Percentiles rank a stretch among this genome's conserved stretches.
These are phyloP conservation scores for Gymnopithys bicolor DNA, from an alignment of 2,797 vertebrate genomes.

Conservation along the genomic window DNA sequence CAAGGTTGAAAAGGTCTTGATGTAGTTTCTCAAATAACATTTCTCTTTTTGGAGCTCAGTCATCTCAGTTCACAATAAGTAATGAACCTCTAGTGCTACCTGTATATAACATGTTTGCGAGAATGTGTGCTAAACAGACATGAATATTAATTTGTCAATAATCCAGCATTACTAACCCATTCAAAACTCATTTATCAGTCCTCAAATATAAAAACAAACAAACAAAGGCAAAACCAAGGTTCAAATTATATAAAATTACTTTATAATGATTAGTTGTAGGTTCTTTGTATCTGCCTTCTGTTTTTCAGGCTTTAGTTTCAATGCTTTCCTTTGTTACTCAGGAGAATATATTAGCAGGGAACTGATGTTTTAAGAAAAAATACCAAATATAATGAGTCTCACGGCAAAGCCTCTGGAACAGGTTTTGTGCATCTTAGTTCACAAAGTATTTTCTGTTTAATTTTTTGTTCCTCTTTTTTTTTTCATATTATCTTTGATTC, in stretches of 20 bases:
- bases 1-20: neutral
- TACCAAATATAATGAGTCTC: neutral
- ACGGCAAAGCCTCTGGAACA: neutral
- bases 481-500: neutral
- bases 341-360: neutral
- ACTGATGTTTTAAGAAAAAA: neutral
- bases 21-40: neutral
- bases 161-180: neutral
- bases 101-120: neutral
- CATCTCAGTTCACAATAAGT: neutral
- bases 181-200: neutral
- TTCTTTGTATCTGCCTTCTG: neutral
- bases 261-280: neutral
- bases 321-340: neutral
- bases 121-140: neutral
- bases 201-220: neutral
- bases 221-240: fast-evolving
- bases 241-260: neutral
- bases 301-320: neutral
- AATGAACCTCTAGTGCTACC: neutral
- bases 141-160: neutral
- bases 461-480: neutral
- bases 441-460: neutral
- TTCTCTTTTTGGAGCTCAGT: neutral
- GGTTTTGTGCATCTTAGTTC: neutral